phyloP scores from a whole-genome alignment of 2,797 vertebrate genomes.

The Lagocephalus sceleratus region DNA sequence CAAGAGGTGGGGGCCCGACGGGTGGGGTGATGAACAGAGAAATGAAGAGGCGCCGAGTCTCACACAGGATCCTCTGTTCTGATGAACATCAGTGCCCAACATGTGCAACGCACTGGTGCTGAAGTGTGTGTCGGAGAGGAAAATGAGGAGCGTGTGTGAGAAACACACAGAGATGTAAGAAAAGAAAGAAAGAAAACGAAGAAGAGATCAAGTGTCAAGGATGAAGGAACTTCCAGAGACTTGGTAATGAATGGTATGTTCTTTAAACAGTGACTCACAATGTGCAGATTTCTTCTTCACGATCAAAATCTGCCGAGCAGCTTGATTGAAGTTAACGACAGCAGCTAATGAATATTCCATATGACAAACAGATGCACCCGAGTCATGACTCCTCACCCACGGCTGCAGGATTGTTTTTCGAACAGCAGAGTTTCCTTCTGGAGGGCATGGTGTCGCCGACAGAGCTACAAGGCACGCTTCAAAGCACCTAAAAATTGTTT shows the following conservation, averaged over 20 bases:
- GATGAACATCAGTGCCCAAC: slow-evolving; percentile 41
- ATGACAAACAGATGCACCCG: slow-evolving; percentile 20
- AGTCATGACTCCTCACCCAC: slow-evolving; percentile 28
- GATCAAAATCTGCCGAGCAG: slow-evolving; percentile 54
- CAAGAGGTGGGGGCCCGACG: slow-evolving; percentile 15
- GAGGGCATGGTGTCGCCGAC: neutral
- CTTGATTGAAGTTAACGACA: slow-evolving; percentile 44
- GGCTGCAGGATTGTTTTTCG: slow-evolving; percentile 7
- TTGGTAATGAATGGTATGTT: slow-evolving; percentile 55
- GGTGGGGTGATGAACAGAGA: slow-evolving; percentile 2
- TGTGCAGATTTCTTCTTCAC: slow-evolving; percentile 45
- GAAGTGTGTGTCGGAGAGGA: neutral
- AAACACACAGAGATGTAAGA: slow-evolving; percentile 5
- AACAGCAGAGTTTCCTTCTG: neutral
- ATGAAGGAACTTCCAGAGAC: slow-evolving; percentile 50
- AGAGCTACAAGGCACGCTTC: neutral
- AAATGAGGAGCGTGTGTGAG: neutral
- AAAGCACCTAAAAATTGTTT: slow-evolving; percentile 5
- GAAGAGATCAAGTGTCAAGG: slow-evolving; percentile 8
- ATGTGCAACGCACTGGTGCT: slow-evolving; percentile 16
- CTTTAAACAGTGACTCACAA: slow-evolving; percentile 41
- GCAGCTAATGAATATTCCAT: slow-evolving; percentile 55
- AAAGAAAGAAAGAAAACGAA: slow-evolving; percentile 6
- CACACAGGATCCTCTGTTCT: slow-evolving; percentile 36
- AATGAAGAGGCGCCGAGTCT: slow-evolving; percentile 10